These are phyloP conservation scores for Aptenodytes patagonicus DNA, from an alignment of 2,113 vertebrate genomes.

Conservation along the genomic window DNA sequence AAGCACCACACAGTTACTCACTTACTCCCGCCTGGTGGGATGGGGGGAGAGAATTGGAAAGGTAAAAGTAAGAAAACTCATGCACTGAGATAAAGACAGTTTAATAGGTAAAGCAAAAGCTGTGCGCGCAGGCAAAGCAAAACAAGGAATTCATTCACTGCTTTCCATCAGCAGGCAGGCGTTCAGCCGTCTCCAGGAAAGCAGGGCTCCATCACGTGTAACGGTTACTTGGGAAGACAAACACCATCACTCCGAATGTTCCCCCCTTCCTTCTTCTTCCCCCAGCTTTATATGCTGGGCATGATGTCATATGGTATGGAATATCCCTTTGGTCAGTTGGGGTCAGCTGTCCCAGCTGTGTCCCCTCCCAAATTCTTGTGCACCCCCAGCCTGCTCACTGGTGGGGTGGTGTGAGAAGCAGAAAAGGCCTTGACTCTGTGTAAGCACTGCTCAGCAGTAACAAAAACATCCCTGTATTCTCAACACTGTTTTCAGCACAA, in stretches of 20 bases:
- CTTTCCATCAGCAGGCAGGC: not conserved
- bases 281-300: not conserved
- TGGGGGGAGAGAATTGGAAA: not conserved
- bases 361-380: no score
- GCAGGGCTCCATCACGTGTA: fast-evolving
- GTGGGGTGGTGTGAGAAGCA: no score
- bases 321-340: not conserved
- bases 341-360: not conserved
- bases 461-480: no score
- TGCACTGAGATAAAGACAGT: not conserved
- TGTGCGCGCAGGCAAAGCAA: not conserved
- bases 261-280: not conserved
- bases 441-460: no score
- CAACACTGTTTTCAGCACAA: no score
- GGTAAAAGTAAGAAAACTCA: no score
- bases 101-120: not conserved
- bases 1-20: not conserved
- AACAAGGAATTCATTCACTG: not conserved
- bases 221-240: not conserved
- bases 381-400: no score
- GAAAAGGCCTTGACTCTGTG: no score
- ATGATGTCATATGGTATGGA: not conserved
- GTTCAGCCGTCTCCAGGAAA: not conserved
- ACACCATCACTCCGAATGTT: fast-evolving
- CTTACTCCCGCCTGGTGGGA: not conserved